Conservation (phyloP, 2,113 vertebrate genomes). For the Ariopsis seemanni region DNA sequence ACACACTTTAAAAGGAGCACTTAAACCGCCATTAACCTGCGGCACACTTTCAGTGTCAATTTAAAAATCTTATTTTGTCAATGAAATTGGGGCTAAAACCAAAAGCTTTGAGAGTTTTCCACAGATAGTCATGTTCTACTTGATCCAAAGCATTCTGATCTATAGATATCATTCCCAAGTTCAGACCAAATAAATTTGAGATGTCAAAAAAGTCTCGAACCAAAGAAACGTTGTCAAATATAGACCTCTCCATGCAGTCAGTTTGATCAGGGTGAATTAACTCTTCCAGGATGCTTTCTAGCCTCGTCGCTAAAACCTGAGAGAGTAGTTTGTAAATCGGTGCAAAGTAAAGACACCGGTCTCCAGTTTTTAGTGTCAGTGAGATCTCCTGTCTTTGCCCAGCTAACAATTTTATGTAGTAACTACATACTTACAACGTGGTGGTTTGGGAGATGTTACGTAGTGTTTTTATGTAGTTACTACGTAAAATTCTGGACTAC, state of each 20-base stretch:
- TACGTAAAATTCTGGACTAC: no score
- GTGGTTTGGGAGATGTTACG: no score
- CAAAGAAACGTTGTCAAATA: not conserved
- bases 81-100: not conserved
- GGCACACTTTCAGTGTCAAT: not conserved
- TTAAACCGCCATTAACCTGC: not conserved
- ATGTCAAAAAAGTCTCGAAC: constrained; percentile 1
- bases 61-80: not conserved
- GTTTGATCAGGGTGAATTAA: no score
- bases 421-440: no score
- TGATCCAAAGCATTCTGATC: not conserved
- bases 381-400: no score
- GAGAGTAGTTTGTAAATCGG: no score
- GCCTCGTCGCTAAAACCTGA: no score
- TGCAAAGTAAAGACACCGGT: no score
- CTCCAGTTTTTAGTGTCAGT: no score
- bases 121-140: not conserved
- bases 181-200: not conserved
- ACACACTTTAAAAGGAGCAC: constrained; percentile 9
- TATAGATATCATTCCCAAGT: not conserved
- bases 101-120: not conserved
- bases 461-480: no score
- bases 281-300: no score
- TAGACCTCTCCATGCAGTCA: not conserved
- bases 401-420: no score